A percentile compares a stretch with the other conserved stretches of the same genome.
Evolutionary conservation across 2,888 invertebrate genomes (phyloP).

Genomic region (Antitype chi): DNA sequence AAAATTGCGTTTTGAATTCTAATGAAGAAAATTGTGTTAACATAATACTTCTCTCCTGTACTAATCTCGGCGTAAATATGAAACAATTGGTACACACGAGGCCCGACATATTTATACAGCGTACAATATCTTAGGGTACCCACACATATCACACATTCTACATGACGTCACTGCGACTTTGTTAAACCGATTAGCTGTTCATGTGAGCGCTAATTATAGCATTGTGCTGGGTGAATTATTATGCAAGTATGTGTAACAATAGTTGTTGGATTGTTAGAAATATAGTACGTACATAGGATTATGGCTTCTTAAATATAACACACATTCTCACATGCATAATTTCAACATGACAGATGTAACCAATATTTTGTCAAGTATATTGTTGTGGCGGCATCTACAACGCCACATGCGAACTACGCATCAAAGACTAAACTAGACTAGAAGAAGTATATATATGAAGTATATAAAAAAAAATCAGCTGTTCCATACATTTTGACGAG

Average conservation of each 20-base stretch:
- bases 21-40: neutral
- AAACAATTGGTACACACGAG: conserved; percentile 35
- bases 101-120: conserved; percentile 29
- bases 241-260: conserved; percentile 51
- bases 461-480: no score
- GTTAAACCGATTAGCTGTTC: conserved; percentile 58
- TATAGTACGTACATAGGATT: conserved; percentile 5
- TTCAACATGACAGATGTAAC: neutral
- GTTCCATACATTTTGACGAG: no score
- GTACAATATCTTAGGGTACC: conserved; percentile 45
- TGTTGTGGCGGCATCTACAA: no score
- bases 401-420: no score
- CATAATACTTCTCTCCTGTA: conserved; percentile 4
- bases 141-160: conserved; percentile 16
- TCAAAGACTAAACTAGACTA: no score
- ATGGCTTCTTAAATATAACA: neutral
- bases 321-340: neutral
- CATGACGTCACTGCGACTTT: conserved; percentile 44
- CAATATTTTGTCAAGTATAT: neutral
- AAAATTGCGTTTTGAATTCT: neutral
- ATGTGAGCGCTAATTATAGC: conserved; percentile 47
- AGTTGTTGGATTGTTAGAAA: conserved; percentile 28
- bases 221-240: conserved; percentile 53
- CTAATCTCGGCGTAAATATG: conserved; percentile 20
- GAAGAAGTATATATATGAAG: no score